Evolutionary conservation across 2,797 vertebrate species (phyloP).

Genomic region (Catamblyrhynchus diadema): DNA sequence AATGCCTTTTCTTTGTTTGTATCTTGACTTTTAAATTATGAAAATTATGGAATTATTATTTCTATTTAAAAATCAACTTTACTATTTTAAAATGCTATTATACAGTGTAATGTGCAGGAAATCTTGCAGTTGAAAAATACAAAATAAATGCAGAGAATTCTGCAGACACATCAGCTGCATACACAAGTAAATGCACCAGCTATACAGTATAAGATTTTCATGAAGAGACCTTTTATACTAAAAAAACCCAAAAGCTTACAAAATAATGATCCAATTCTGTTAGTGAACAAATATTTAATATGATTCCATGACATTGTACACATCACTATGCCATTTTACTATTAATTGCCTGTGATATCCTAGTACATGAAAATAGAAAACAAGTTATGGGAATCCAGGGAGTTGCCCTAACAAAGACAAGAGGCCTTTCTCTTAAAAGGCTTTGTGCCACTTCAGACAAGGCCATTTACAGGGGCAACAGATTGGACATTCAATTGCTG

Average conservation of each 20-base stretch:
- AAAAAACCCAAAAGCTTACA: neutral
- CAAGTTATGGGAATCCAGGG: neutral
- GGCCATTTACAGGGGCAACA: neutral
- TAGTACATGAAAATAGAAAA: neutral
- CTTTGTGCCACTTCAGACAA: neutral
- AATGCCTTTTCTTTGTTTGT: neutral
- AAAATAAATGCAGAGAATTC: neutral
- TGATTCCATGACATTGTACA: neutral
- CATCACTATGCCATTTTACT: neutral
- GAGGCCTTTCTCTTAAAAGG: neutral
- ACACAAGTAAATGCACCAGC: neutral
- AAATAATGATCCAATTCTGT: neutral
- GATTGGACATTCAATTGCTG: neutral
- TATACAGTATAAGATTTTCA: neutral
- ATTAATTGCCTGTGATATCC: neutral
- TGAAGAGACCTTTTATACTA: neutral
- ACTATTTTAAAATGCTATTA: neutral
- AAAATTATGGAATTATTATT: neutral
- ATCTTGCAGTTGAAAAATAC: neutral
- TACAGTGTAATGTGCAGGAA: neutral
- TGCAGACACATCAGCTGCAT: neutral
- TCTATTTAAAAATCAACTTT: neutral
- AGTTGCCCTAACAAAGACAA: neutral
- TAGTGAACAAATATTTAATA: neutral
- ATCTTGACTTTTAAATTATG: neutral